A percentile compares a stretch with the other conserved stretches of the same genome.
These are phyloP conservation scores for Cryptoprocta ferox DNA, from an alignment of 2,797 vertebrate genomes.

Conservation along the genomic window DNA sequence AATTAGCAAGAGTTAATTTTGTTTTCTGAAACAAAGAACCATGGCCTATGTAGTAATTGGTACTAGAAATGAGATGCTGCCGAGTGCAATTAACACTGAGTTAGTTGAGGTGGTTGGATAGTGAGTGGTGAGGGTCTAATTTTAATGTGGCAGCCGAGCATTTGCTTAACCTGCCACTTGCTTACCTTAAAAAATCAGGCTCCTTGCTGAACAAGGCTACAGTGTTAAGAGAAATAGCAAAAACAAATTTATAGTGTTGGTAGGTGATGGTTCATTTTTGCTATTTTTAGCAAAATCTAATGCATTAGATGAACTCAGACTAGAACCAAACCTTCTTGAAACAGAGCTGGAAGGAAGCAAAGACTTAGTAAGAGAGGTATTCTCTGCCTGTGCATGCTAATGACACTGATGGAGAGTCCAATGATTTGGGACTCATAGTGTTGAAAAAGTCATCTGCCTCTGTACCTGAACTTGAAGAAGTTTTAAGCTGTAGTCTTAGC, in stretches of 20 bases:
- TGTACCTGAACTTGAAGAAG: slow-evolving; percentile 32
- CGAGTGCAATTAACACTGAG: not conserved
- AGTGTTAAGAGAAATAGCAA: not conserved
- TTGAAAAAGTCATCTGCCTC: slow-evolving; percentile 49
- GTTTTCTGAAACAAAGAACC: slow-evolving; percentile 11
- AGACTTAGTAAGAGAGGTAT: not conserved
- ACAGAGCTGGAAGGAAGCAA: not conserved
- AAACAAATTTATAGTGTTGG: not conserved
- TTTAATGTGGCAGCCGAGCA: not conserved
- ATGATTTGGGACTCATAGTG: not conserved
- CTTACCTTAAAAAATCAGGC: slow-evolving; percentile 13
- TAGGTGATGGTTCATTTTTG: not conserved
- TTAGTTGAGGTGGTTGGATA: not conserved
- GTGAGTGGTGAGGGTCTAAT: not conserved
- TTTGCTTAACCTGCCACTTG: not conserved
- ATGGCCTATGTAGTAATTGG: not conserved
- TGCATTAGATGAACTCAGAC: not conserved
- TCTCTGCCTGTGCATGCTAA: not conserved
- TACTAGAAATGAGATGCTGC: not conserved
- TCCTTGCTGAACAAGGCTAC: not conserved
- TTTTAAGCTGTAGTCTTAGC: slow-evolving; percentile 42
- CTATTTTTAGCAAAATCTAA: slow-evolving; percentile 33
- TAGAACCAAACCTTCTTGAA: not conserved
- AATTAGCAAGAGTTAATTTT: not conserved
- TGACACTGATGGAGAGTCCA: not conserved